Base-by-base conservation (phyloP, 2,113 vertebrate species). In the Microcebus jonahi region DNA sequence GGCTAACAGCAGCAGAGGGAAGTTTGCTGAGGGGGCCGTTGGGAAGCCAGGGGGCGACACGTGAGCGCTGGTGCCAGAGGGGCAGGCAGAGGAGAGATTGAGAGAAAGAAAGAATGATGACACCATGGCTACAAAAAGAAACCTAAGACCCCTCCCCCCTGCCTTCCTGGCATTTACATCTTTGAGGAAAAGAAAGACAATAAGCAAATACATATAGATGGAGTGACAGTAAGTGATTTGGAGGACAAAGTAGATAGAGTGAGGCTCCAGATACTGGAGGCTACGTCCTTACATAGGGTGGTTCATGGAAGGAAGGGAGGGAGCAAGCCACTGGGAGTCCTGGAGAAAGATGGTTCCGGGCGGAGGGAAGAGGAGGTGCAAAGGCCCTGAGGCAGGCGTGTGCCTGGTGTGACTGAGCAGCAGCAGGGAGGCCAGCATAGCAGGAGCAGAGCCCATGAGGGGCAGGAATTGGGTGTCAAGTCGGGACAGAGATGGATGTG, bases 401-500 rank as follows among this genome's bases (percentile, higher is more conserved):
- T 3, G 2, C 65, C 42, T 42, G 48, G 2, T 53, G 10, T 20
- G 59, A 21, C 2, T 55, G 53, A 55, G 23, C 3, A 12, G n/a
- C 10, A 65, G 21, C 70, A 29, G 15, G 0, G 29, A 20, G 2
- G 71, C n/a, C 8, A 11, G 3, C 1, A 10, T 34, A 36, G 13
- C 7, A 29, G n/a, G 25, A 23, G 13, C 39, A 36, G 9, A 17
- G 0, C 0, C 3, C 17, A 6, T 6, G 45, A 71, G 27, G 0
- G 21, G n/a, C 12, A 11, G 12, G 10, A 14, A 48, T 6, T 53
- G 61, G n/a, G 8, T 2, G 18, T 27, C n/a, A 29, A 1, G 2
- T 65, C 14, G 15, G 3, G 34, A 2, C 1, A 20, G 50, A 21
- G 6, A 12, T 1, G 4, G 0, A 34, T 25, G 20, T 18, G 65